Conservation (phyloP, 2,888 invertebrate genomes). For the Melieria picta region DNA sequence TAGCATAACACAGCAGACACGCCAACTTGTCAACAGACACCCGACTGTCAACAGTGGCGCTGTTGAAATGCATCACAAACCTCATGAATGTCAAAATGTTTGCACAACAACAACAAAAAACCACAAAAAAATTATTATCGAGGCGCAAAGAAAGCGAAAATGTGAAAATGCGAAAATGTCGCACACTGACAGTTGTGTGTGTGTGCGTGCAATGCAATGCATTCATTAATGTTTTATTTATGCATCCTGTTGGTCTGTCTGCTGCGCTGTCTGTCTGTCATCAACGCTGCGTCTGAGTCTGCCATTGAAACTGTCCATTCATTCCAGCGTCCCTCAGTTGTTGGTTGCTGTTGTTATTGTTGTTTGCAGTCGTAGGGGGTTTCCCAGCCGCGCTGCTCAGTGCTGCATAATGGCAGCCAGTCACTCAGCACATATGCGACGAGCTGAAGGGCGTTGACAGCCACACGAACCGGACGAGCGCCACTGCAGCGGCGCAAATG, state of each 20-base stretch:
- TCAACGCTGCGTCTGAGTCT: not conserved
- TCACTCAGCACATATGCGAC: conserved; percentile 2
- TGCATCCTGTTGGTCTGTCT: not conserved
- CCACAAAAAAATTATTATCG: conserved; percentile 1
- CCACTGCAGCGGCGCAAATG: no score
- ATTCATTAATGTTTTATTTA: conserved; percentile 16
- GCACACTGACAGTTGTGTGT: no score
- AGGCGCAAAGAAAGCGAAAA: not conserved
- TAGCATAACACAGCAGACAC: not conserved
- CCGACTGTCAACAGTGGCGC: no score
- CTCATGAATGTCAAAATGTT: conserved; percentile 1
- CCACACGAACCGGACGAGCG: no score
- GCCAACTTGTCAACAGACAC: not conserved
- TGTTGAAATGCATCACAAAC: no score
- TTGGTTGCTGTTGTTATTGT: not conserved
- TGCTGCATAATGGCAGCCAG: not conserved
- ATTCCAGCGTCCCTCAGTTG: not conserved
- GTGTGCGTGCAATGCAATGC: not conserved
- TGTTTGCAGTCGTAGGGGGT: no score
- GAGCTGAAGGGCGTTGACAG: not conserved
- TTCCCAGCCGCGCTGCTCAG: no score
- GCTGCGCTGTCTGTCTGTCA: not conserved
- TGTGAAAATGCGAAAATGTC: not conserved
- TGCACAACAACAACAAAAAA: conserved; percentile 7
- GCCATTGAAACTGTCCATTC: not conserved